Base-by-base conservation (phyloP, 2,888 invertebrate genomes). In the Helicoverpa assulta region DNA sequence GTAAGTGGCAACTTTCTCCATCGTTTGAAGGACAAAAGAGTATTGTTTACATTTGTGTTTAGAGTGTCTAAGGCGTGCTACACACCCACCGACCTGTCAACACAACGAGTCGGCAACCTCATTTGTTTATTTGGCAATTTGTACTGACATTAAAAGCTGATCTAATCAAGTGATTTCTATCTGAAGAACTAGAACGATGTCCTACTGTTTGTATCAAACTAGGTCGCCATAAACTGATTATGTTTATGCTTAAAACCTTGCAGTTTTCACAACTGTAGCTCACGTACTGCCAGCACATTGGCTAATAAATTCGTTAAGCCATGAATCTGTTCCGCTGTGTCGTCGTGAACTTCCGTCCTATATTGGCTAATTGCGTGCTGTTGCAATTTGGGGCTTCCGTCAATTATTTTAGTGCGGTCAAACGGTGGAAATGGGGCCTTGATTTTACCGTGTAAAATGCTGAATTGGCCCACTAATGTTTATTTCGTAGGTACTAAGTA, bases 11-110 rank as follows among this genome's bases (percentile, higher is more conserved):
- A 78, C 83, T 82, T 83, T 82, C 84, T 70, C 82, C 61, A 33
- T 66, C 18, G 59, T 70, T 70, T 73, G 74, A 82, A 82, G 81
- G 82, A 81, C 76, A 83, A 69, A 70, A 65, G 61, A 72, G 61
- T 64, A 78, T 83, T 83, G 78, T 82, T 74, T 70, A 61, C 74
- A 63, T 37, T 72, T 69, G 57, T 76, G 50, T 71, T 78, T 81
- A 55, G 70, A 59, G 26, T 29, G 50, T 14, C 57, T 47, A 47
- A 47, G 47, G 47, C 47, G n/a, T 5, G 16, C 47, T n/a, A n/a
- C 47, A 47, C 47, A 47, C 47, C 47, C 16, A 47, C 47, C 16
- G 47, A 47, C 47, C n/a, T n/a, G 47, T n/a, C 47, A 47, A n/a
- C 47, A 7, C 47, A 47, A n/a, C 5, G 5, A 47, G 47, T n/a